These are phyloP conservation scores for Xylophagus ater DNA, from an alignment of 2,888 invertebrate genomes.

Conservation along the genomic window DNA sequence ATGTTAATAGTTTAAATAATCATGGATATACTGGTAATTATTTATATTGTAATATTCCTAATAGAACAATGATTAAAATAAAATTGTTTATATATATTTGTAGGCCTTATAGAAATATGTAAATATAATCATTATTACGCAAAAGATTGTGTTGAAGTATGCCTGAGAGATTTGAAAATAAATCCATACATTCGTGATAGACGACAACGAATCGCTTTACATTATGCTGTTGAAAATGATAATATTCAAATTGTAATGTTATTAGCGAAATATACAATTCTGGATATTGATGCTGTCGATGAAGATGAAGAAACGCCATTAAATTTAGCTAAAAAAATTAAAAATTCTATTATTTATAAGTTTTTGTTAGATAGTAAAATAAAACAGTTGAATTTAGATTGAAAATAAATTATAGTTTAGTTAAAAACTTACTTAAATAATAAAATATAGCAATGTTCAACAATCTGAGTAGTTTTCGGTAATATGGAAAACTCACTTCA, in stretches of 20 bases:
- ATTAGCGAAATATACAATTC: slow-evolving; percentile 1
- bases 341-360: not conserved
- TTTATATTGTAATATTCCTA: too few relatives aligned
- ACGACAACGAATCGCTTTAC: not conserved
- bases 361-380: slow-evolving; percentile 1
- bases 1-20: slow-evolving; percentile 2
- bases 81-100: too few relatives aligned
- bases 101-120: slow-evolving; percentile 3
- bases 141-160: slow-evolving; percentile 5
- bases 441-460: too few relatives aligned
- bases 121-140: slow-evolving; percentile 6
- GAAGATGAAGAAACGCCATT: not conserved
- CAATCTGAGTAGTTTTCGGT: too few relatives aligned
- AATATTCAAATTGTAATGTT: slow-evolving; percentile 1
- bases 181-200: not conserved
- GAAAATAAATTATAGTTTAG: too few relatives aligned
- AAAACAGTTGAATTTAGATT: not conserved
- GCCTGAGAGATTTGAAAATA: not conserved
- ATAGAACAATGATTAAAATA: too few relatives aligned
- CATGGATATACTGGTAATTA: slow-evolving; percentile 3
- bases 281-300: not conserved
- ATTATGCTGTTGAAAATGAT: slow-evolving; percentile 7
- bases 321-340: slow-evolving; percentile 1
- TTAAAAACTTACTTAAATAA: too few relatives aligned
- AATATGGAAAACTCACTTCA: too few relatives aligned